Conservation (phyloP, 2,888 invertebrate genomes). For the Belgica antarctica region DNA sequence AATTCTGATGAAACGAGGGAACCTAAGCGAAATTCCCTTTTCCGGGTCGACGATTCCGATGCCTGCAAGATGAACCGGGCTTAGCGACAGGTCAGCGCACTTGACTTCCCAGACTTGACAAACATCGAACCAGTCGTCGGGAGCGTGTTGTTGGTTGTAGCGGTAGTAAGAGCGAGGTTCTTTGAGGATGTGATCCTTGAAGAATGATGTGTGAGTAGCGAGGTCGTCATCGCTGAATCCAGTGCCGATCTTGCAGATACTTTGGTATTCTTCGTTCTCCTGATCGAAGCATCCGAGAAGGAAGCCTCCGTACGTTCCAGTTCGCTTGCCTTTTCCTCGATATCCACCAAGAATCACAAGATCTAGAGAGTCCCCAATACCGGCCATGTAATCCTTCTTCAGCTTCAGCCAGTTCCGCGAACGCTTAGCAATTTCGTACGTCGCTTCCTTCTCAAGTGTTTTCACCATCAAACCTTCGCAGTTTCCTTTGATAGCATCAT, state of each 20-base stretch:
- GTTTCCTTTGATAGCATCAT: slow-evolving; percentile 91
- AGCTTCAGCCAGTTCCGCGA: slow-evolving; percentile 93
- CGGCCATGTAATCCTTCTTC: slow-evolving; percentile 97
- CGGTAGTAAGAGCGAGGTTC: slow-evolving; percentile 77
- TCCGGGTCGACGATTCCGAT: slow-evolving; percentile 81
- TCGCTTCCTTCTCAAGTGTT: slow-evolving; percentile 78
- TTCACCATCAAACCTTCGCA: slow-evolving; percentile 99
- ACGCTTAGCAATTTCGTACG: slow-evolving; percentile 95
- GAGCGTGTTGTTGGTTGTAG: slow-evolving; percentile 68
- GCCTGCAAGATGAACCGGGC: slow-evolving; percentile 90
- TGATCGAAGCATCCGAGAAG: slow-evolving; percentile 90
- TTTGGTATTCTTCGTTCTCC: slow-evolving; percentile 87
- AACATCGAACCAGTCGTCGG: slow-evolving; percentile 89
- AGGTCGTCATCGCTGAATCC: slow-evolving; percentile 94
- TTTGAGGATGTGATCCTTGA: slow-evolving; percentile 73
- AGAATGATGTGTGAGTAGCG: slow-evolving; percentile 68
- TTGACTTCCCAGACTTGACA: slow-evolving; percentile 94
- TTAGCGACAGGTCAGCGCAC: slow-evolving; percentile 95
- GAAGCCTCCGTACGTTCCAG: slow-evolving; percentile 93
- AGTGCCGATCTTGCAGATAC: slow-evolving; percentile 76
- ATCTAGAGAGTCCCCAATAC: slow-evolving; percentile 94
- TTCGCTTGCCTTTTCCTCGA: slow-evolving; percentile 86
- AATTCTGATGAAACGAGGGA: slow-evolving; percentile 85
- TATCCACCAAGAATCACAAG: slow-evolving; percentile 94
- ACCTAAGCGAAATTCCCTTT: slow-evolving; percentile 91